A percentile compares a stretch with the other conserved stretches of the same genome.
These are phyloP conservation scores for Sycophila texana DNA, from an alignment of 2,888 invertebrate genomes.

Conservation along the genomic window DNA sequence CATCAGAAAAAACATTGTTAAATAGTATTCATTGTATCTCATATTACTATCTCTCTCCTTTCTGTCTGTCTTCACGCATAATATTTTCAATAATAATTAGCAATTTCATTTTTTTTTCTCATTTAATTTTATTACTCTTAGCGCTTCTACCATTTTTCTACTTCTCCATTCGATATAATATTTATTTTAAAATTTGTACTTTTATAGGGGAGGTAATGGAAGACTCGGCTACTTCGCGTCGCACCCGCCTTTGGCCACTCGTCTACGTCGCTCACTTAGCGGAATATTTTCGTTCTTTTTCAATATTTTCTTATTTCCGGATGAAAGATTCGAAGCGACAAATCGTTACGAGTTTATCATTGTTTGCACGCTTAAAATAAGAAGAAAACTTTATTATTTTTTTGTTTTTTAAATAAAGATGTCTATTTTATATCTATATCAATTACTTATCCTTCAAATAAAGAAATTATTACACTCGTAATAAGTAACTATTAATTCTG, in stretches of 20 bases:
- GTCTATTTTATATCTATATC: too few species aligned
- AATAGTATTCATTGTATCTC: constrained; percentile 68
- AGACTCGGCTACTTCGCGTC: constrained; percentile 67
- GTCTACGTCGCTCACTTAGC: constrained; percentile 19
- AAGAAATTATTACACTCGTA: too few species aligned
- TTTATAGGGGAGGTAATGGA: constrained; percentile 73
- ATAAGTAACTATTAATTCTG: too few species aligned
- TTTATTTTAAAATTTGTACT: constrained; percentile 75
- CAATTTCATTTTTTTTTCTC: constrained; percentile 60
- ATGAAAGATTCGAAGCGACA: too few species aligned
- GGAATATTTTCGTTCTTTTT: too few species aligned
- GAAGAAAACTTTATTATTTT: too few species aligned
- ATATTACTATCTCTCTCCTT: constrained; percentile 61
- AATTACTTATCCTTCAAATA: too few species aligned
- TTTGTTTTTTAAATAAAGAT: too few species aligned
- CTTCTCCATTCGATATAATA: constrained; percentile 68
- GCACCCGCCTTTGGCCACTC: constrained; percentile 61
- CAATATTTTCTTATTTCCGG: too few species aligned
- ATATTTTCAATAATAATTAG: constrained; percentile 65
- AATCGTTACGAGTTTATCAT: too few species aligned
- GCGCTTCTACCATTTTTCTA: constrained; percentile 58
- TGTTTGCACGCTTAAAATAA: too few species aligned
- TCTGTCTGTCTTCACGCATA: constrained; percentile 2
- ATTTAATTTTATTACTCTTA: constrained; percentile 49
- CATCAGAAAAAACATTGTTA: constrained; percentile 73